A percentile compares a stretch with the other conserved stretches of the same genome.
These are phyloP conservation scores for Malurus elegans DNA, from an alignment of 2,113 vertebrate species.

Conservation along the genomic window DNA sequence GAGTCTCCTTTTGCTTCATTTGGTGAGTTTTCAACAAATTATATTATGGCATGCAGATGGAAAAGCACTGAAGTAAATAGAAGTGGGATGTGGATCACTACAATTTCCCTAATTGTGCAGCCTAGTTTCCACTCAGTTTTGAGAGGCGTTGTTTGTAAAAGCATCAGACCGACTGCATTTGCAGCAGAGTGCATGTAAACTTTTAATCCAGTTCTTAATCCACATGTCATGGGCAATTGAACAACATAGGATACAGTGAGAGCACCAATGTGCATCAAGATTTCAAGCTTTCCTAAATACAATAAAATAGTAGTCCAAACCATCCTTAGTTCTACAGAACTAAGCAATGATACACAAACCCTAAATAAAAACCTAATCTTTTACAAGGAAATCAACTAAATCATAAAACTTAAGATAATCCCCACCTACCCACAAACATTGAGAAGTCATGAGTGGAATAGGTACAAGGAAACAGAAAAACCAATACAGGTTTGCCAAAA, in stretches of 20 bases:
- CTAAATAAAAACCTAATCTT: fast-evolving
- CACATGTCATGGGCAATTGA: fast-evolving
- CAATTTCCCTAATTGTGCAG: not conserved
- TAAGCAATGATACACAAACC: not conserved
- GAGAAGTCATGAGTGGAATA: not conserved
- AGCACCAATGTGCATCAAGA: not conserved
- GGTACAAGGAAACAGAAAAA: not conserved
- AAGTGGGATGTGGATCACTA: not conserved
- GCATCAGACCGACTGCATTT: not conserved
- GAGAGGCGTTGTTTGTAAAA: not conserved
- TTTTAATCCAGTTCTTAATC: not conserved
- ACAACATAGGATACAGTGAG: not conserved
- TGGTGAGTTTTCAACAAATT: not conserved
- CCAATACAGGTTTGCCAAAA: not conserved
- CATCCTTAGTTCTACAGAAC: not conserved
- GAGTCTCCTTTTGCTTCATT: not conserved
- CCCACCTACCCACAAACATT: not conserved
- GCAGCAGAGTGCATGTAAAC: not conserved
- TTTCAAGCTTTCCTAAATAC: not conserved
- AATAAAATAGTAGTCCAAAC: not conserved
- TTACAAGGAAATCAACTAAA: not conserved
- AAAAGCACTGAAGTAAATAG: not conserved
- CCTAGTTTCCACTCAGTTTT: not conserved
- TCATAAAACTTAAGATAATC: not conserved
- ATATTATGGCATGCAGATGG: not conserved